Evolutionary conservation across 2,113 vertebrate species (phyloP).

Genomic region (Callospermophilus lateralis): DNA sequence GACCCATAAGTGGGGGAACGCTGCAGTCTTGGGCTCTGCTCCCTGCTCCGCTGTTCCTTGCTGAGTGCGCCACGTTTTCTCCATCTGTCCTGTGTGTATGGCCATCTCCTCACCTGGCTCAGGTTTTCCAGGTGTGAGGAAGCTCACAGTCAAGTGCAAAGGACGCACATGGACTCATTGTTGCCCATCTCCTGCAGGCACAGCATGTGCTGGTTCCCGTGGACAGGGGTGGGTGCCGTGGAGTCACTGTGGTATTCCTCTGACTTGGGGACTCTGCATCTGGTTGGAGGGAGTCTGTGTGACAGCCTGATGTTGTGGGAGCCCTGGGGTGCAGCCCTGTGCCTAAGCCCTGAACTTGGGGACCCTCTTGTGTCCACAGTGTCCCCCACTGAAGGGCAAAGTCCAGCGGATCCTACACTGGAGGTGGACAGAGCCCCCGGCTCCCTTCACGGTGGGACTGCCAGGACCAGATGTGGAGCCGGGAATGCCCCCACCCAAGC

Average conservation of each 20-base stretch:
- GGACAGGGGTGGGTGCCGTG: not conserved
- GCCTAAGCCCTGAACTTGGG: constrained; percentile 46
- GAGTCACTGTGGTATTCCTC: not conserved
- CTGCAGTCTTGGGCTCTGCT: not conserved
- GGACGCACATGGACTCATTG: not conserved
- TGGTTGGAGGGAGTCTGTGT: not conserved
- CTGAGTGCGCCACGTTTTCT: not conserved
- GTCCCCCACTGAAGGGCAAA: constrained; percentile 98
- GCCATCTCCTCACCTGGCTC: not conserved
- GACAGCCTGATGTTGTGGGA: not conserved
- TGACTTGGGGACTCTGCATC: not conserved
- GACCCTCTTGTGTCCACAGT: constrained; percentile 87
- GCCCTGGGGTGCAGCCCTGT: not conserved
- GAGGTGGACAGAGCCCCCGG: constrained; percentile 95
- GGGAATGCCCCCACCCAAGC: constrained; percentile 86
- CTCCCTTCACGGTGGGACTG: constrained; percentile 62
- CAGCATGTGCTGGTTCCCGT: not conserved
- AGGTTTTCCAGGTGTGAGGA: not conserved
- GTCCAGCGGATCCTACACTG: constrained; percentile 99
- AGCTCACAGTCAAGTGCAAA: not conserved
- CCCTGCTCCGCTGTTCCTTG: not conserved
- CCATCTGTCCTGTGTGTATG: too few species aligned
- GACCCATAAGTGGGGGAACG: not conserved
- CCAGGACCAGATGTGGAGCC: constrained; percentile 83
- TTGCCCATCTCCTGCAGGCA: not conserved